Conservation (phyloP, 2,797 vertebrate species). For the Sebastes vulpes region DNA sequence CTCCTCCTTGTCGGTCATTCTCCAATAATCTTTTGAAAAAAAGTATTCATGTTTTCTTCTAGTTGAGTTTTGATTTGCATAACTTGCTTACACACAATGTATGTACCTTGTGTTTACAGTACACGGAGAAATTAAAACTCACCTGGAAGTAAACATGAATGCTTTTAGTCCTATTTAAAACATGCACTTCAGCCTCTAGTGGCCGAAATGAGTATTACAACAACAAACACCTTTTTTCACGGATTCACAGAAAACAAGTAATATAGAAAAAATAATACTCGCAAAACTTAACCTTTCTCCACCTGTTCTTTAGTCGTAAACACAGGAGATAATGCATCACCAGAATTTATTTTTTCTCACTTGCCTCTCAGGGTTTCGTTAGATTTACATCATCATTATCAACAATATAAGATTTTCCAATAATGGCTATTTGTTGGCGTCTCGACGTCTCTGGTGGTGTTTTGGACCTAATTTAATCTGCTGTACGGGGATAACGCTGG, state of each 20-base stretch:
- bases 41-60: background rate
- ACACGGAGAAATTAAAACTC: rapidly evolving
- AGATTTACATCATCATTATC: background rate
- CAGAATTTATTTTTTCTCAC: background rate
- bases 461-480: background rate
- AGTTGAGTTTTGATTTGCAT: background rate
- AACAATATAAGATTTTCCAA: background rate
- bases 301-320: background rate
- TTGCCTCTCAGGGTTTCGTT: background rate
- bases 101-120: background rate
- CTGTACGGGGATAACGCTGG: background rate
- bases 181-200: no score
- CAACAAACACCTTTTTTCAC: no score
- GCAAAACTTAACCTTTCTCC: background rate
- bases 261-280: no score
- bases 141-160: no score
- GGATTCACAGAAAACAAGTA: no score
- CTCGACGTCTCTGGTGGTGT: background rate
- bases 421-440: background rate
- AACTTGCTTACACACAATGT: background rate
- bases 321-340: background rate
- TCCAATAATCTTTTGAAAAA: no score
- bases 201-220: no score
- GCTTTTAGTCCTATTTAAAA: no score
- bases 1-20: no score